These are phyloP conservation scores for Drosophila willistoni DNA, from an alignment of 1,140 invertebrate genomes.

Conservation along the genomic window DNA sequence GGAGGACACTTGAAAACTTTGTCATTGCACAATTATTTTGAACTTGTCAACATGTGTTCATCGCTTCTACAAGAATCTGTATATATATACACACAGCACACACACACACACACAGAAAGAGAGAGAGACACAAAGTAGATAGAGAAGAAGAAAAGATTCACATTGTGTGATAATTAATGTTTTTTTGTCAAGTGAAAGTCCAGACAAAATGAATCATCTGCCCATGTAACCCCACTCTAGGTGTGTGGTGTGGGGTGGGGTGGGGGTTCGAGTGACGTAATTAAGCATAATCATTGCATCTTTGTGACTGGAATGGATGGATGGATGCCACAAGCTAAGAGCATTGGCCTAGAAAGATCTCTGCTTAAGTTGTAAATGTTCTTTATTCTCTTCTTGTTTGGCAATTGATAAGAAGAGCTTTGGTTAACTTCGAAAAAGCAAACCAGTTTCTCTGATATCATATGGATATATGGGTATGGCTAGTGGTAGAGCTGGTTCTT, in stretches of 20 bases:
- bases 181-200: conserved; percentile 59
- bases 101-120: conserved; percentile 2
- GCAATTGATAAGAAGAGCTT: conserved; percentile 33
- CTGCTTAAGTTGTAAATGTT: not conserved
- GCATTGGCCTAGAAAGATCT: conserved; percentile 72
- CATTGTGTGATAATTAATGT: conserved; percentile 41
- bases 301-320: not conserved
- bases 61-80: conserved; percentile 59
- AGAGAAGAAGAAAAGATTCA: conserved; percentile 5
- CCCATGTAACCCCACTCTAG: conserved; percentile 40
- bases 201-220: conserved; percentile 46
- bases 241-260: too few species aligned
- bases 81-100: not conserved
- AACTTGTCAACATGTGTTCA: conserved; percentile 63
- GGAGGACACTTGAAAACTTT: conserved; percentile 21
- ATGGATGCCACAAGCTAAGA: conserved; percentile 37
- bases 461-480: too few species aligned
- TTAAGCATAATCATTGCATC: too few species aligned
- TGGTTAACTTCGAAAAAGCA: not conserved
- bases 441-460: conserved; percentile 37
- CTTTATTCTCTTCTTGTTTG: conserved; percentile 28
- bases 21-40: conserved; percentile 24
- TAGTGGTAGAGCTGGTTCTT: conserved; percentile 47
- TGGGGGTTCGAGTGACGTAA: too few species aligned
- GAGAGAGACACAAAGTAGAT: not conserved